Base-by-base conservation (phyloP, 2,113 vertebrate genomes). In the Isichthys henryi region DNA sequence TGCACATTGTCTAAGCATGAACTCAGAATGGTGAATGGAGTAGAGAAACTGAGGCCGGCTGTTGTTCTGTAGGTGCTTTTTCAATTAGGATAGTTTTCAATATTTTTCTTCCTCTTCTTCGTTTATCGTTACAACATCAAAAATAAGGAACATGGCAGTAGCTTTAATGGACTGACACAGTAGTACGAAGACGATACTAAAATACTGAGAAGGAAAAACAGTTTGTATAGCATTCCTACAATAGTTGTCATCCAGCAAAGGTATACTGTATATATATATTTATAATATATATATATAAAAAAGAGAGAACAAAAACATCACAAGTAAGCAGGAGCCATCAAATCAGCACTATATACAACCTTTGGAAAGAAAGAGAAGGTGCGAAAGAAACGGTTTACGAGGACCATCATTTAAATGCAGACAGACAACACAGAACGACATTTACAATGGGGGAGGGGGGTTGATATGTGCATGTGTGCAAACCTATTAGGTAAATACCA, bases 121-220 rank as follows among this genome's bases (percentile, higher is more conserved):
- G 21, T 88, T 62, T 92, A 96, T 94, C 94, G 95, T 95, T 93
- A 96, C 96, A 96, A 97, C 96, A 97, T 94, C 94, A 94, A 97
- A 97, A 97, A 95, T 95, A 96, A 97, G 95, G 96, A 97, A 95
- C 91, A 93, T 96, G 97, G 97, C 96, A 96, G 96, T 95, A 97
- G 97, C 97, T 96, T 96, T 97, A 96, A 96, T 97, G 97, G 96
- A 96, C 97, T 97, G 97, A 97, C 96, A 98, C 96, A 97, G 97
- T 96, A 98, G 97, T 97, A 98, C 97, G 93, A 97, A 96, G 97
- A 98, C 97, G 94, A 98, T 98, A 98, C 97, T 97, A 97, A 97
- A 96, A 95, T 97, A 98, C 95, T 96, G 95, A 96, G 97, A 97
- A 95, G 95, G 96, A 97, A 96, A 97, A 93, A 98, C 96, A 97